Conservation (phyloP, 2,888 invertebrate species). For the Caenorhabditis macrosperma region DNA sequence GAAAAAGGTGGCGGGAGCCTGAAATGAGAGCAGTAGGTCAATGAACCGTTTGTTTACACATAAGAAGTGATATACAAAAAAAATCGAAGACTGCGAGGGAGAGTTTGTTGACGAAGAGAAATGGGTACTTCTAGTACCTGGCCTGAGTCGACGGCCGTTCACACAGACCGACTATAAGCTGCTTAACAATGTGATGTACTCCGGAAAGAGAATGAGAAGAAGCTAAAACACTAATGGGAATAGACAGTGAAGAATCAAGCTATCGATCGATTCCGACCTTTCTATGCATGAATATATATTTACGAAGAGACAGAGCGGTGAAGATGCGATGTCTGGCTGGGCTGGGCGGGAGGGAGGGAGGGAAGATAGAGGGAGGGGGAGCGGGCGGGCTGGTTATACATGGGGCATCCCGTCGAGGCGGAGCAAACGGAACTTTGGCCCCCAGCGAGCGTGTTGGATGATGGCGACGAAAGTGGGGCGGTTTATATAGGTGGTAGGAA, state of each 20-base stretch:
- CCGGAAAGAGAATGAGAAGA: constrained; percentile 6
- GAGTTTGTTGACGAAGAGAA: constrained; percentile 26
- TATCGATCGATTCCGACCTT: constrained; percentile 39
- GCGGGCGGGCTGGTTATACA: constrained; percentile 32
- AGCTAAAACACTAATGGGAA: constrained; percentile 12
- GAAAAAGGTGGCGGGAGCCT: constrained; percentile 40
- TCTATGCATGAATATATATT: constrained; percentile 49
- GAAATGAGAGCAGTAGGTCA: constrained; percentile 16
- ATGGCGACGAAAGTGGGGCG: constrained; percentile 19
- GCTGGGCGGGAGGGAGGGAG: constrained; percentile 23
- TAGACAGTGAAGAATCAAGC: constrained; percentile 37
- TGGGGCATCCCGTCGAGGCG: constrained; percentile 38
- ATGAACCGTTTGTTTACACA: constrained; percentile 27
- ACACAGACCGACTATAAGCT: constrained; percentile 22
- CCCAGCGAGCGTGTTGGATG: constrained; percentile 5
- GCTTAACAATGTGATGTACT: constrained; percentile 33
- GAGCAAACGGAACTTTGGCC: constrained; percentile 24
- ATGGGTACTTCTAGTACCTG: constrained; percentile 45
- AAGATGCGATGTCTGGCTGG: constrained; percentile 37
- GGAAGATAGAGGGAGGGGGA: constrained; percentile 14
- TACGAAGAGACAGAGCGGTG: constrained; percentile 26
- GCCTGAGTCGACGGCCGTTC: constrained; percentile 21
- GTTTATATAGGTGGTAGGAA: constrained; percentile 44
- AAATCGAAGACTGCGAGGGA: constrained; percentile 20
- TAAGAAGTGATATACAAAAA: constrained; percentile 21